Percentiles rank a stretch among this genome's conserved stretches.
Evolutionary conservation across 2,888 invertebrate genomes (phyloP).

Genomic region (Ferrisia virgata): DNA sequence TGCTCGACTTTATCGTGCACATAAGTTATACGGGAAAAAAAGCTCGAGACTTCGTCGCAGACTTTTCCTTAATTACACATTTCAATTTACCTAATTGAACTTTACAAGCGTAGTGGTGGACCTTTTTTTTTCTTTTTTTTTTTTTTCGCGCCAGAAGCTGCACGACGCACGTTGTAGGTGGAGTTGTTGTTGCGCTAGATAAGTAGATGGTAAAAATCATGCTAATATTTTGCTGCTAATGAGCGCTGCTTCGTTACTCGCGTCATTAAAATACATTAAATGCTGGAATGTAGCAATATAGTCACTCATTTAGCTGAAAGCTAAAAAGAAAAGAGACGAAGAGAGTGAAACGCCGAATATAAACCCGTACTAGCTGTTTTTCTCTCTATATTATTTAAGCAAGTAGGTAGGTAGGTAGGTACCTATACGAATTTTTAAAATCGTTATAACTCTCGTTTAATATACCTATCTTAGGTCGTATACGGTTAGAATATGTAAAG

Average conservation of each 20-base stretch:
- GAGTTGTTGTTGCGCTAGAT: no score
- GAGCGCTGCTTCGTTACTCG: not conserved
- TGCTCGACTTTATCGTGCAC: not conserved
- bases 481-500: not conserved
- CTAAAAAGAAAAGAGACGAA: no score
- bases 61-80: conserved; percentile 12
- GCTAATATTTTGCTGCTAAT: not conserved
- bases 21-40: not conserved
- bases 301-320: not conserved
- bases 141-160: not conserved
- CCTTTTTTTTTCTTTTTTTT: not conserved
- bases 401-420: not conserved
- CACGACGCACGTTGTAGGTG: not conserved
- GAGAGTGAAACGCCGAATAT: no score
- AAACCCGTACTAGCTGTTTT: not conserved
- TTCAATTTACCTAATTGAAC: conserved; percentile 20
- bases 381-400: no score
- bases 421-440: not conserved
- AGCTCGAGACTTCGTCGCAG: not conserved
- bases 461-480: not conserved
- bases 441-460: not conserved
- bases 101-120: not conserved
- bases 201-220: not conserved
- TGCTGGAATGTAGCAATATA: no score
- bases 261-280: not conserved